Base-by-base conservation (phyloP, 2,888 invertebrate genomes). In the Agonopterix heracliana region DNA sequence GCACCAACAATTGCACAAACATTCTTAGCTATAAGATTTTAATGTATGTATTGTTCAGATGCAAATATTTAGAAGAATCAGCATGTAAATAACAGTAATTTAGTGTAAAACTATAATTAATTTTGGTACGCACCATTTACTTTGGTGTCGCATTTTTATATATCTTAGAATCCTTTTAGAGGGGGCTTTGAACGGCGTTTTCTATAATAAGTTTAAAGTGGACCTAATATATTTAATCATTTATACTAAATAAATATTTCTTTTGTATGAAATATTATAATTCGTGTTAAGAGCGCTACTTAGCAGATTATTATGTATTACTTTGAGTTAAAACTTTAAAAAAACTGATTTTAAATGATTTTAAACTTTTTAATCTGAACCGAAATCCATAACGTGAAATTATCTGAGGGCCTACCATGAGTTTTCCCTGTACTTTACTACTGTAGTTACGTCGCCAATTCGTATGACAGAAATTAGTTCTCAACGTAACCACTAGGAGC, bases 41-140 rank as follows among this genome's bases (percentile, higher is more conserved):
- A 87, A 82, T 81, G 82, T 80, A 80, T 81, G 83, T 87, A 85
- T 85, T 87, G 84, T 88, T 88, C 87, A 86, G 87, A 87, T 85
- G 87, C 85, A 84, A 81, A 86, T 86, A 87, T 88, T 86, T 84
- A 84, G 86, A 83, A 83, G 86, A 79, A 82, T 79, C 80, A 76
- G 72, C 78, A 75, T 86, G 87, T 87, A 86, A 83, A 85, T 86
- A 86, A 80, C 68, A 65, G 61, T 75, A 75, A 74, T 66, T 72
- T 78, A 78, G 73, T 71, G 35, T 44, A 45, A 34, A 47, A 36
- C 12, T 44, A 45, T 46, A 41, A 45, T 47, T 50, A 52, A 60
- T 48, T 68, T 71, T 64, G 66, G 52, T 59, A 66, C 59, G 59
- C 75, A 72, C 76, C 77, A 65, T 68, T 57, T 59, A 50, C 50